Conservation (phyloP, 2,888 invertebrate species). For the Periphyllus acericola region DNA sequence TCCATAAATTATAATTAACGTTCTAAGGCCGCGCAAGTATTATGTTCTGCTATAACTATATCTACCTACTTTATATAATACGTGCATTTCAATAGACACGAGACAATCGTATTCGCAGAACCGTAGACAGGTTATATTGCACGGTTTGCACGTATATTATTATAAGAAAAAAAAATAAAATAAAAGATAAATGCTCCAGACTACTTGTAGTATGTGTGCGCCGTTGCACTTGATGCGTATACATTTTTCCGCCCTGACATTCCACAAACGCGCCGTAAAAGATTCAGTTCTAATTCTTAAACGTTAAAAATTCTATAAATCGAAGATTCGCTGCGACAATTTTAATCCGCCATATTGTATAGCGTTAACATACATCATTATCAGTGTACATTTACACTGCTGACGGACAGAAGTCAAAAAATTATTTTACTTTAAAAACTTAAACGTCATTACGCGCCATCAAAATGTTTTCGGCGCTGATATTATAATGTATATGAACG, state of each 20-base stretch:
- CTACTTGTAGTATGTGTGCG: background rate
- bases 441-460: too few species aligned
- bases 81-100: background rate
- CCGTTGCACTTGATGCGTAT: background rate
- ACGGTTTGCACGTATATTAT: background rate
- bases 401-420: too few species aligned
- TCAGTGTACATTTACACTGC: too few species aligned
- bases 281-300: too few species aligned
- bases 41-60: background rate
- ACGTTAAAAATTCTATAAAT: too few species aligned
- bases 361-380: too few species aligned
- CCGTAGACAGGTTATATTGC: constrained; percentile 1
- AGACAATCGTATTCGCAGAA: constrained; percentile 18
- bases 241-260: background rate
- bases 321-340: too few species aligned
- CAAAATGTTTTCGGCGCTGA: too few species aligned
- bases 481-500: too few species aligned
- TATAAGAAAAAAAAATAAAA: constrained; percentile 10
- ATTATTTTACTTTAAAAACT: too few species aligned
- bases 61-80: background rate
- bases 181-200: background rate
- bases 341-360: too few species aligned
- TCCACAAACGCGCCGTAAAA: too few species aligned
- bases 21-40: background rate
- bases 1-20: background rate